Conservation (phyloP, 2,888 invertebrate species). For the Drosophila fungiperda region DNA sequence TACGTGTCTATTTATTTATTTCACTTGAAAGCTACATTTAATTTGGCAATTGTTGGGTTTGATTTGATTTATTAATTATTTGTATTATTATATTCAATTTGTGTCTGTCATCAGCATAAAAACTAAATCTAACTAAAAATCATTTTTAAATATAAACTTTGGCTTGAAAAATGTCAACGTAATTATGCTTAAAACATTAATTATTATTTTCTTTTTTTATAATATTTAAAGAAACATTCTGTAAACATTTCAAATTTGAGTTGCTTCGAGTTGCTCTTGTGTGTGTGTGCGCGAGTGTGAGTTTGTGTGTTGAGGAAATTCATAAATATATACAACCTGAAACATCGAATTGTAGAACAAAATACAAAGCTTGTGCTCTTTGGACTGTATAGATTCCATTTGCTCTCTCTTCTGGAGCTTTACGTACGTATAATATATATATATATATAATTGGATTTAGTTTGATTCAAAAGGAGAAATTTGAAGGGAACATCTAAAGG, state of each 20-base stretch:
- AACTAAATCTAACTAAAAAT: slow-evolving; percentile 75
- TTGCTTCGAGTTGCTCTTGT: slow-evolving; percentile 58
- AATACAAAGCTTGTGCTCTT: slow-evolving; percentile 50
- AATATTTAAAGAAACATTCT: slow-evolving; percentile 46
- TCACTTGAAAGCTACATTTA: slow-evolving; percentile 84
- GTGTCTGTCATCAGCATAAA: slow-evolving; percentile 59
- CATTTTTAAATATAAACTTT: slow-evolving; percentile 81
- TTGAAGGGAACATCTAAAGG: slow-evolving; percentile 69
- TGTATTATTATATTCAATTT: slow-evolving; percentile 32
- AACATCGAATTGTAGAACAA: slow-evolving; percentile 36
- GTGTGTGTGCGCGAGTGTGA: slow-evolving; percentile 30
- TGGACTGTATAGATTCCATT: slow-evolving; percentile 43
- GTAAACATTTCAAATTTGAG: slow-evolving; percentile 55
- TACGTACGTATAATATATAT: slow-evolving; percentile 13
- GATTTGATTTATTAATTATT: slow-evolving; percentile 67
- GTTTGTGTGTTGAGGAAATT: slow-evolving; percentile 37
- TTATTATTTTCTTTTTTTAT: slow-evolving; percentile 28
- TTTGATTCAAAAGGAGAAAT: slow-evolving; percentile 36
- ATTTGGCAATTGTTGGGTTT: slow-evolving; percentile 85
- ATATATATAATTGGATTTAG: slow-evolving; percentile 20
- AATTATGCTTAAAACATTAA: slow-evolving; percentile 65
- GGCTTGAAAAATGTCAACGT: slow-evolving; percentile 83
- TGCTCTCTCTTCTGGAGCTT: slow-evolving; percentile 15
- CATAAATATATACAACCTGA: slow-evolving; percentile 68
- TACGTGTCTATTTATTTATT: slow-evolving; percentile 69